A percentile compares a stretch with the other conserved stretches of the same genome.
These are phyloP conservation scores for Lagopus muta DNA, from an alignment of 2,113 vertebrate species.

Conservation along the genomic window DNA sequence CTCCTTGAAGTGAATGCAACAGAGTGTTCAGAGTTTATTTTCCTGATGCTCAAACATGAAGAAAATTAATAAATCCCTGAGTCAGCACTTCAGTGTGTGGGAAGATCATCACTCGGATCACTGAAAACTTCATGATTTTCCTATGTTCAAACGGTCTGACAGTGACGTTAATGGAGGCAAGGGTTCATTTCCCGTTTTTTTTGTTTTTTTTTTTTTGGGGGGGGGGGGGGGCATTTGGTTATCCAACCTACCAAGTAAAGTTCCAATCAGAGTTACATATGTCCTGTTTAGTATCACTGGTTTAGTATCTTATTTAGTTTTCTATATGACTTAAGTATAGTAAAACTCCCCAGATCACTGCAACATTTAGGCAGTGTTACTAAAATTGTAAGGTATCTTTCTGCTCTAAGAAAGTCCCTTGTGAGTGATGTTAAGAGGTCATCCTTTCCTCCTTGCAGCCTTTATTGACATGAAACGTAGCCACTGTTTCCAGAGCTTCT, in stretches of 20 bases:
- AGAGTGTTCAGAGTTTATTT: not conserved
- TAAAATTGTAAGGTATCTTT: not conserved
- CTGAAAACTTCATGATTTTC: not conserved
- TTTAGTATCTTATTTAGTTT: not conserved
- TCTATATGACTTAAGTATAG: not conserved
- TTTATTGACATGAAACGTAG: not conserved
- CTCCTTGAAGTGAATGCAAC: not conserved
- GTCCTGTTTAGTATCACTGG: not conserved
- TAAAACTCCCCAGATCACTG: not conserved
- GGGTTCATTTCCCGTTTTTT: not conserved
- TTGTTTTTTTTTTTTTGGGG: not conserved
- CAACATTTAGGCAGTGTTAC: not conserved
- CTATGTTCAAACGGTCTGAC: not conserved
- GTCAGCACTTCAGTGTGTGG: not conserved
- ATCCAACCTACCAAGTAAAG: not conserved
- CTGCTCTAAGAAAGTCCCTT: not conserved
- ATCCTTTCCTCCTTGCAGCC: not conserved
- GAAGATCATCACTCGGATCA: not conserved
- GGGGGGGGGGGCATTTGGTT: rapidly evolving
- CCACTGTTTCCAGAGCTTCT: not conserved
- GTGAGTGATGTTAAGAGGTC: not conserved
- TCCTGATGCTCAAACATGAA: not conserved
- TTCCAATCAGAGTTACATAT: not conserved
- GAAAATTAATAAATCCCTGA: not conserved
- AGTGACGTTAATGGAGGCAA: not conserved